Evolutionary conservation across 2,113 vertebrate species (phyloP).

Genomic region (Salminus brasiliensis): DNA sequence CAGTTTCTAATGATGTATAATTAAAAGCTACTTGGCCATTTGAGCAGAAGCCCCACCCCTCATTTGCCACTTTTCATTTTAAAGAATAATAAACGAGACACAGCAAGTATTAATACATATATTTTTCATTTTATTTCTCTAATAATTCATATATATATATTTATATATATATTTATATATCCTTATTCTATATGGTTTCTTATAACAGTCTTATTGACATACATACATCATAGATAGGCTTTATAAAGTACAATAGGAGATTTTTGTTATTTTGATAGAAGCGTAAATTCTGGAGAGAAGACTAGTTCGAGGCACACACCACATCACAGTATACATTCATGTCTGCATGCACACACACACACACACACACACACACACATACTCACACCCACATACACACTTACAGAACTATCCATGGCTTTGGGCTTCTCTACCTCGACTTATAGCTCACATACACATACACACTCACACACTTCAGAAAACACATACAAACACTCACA

Average conservation of each 20-base stretch:
- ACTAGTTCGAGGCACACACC: constrained; percentile 60
- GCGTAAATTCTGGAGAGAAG: constrained; percentile 61
- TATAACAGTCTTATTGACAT: constrained; percentile 73
- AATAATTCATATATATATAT: constrained; percentile 69
- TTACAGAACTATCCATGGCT: constrained; percentile 44
- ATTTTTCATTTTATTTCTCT: constrained; percentile 71
- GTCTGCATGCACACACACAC: constrained; percentile 45
- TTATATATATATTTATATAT: constrained; percentile 70
- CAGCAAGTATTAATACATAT: constrained; percentile 60
- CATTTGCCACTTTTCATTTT: no score
- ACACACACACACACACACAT: constrained; percentile 46
- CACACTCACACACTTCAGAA: constrained; percentile 12
- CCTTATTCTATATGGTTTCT: constrained; percentile 75
- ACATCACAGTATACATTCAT: constrained; percentile 56
- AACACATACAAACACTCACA: constrained; percentile 25
- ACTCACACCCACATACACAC: constrained; percentile 46
- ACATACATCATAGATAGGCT: constrained; percentile 70
- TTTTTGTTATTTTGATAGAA: constrained; percentile 66
- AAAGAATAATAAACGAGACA: background rate
- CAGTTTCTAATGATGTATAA: no score
- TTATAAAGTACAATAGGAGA: constrained; percentile 61
- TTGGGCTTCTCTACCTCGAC: constrained; percentile 34
- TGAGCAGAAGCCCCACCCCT: no score
- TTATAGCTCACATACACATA: constrained; percentile 34
- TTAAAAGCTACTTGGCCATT: no score